These are phyloP conservation scores for Paragorgia papillata DNA, from an alignment of 92 coral and sea anemone species.

Conservation along the genomic window DNA sequence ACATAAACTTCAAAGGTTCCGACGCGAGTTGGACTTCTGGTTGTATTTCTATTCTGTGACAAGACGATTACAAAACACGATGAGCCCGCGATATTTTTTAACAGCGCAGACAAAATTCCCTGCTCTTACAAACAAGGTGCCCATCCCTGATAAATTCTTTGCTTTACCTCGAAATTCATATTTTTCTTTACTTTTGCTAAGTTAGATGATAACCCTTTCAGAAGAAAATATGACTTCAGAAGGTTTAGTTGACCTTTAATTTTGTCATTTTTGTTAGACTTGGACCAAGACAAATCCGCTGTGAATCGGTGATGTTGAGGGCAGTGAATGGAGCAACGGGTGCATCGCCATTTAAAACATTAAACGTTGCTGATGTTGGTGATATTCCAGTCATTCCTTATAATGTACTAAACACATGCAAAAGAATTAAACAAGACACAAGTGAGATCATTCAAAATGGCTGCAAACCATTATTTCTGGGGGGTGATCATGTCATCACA, in stretches of 20 bases:
- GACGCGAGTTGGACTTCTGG: too few relatives aligned
- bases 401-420: conserved; percentile 62
- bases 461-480: conserved; percentile 73
- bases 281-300: conserved; percentile 91
- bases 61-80: too few relatives aligned
- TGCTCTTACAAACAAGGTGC: too few relatives aligned
- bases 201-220: too few relatives aligned
- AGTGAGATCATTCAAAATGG: conserved; percentile 67
- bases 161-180: too few relatives aligned
- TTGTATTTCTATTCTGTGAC: too few relatives aligned
- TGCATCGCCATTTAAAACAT: conserved; percentile 84
- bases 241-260: too few relatives aligned
- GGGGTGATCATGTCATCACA: conserved; percentile 85
- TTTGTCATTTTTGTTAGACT: conserved; percentile 47
- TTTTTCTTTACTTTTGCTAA: too few relatives aligned
- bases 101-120: too few relatives aligned
- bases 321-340: conserved; percentile 81
- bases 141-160: background rate
- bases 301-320: conserved; percentile 82
- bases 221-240: too few relatives aligned
- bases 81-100: too few relatives aligned
- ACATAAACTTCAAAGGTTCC: too few relatives aligned
- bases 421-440: conserved; percentile 59
- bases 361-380: conserved; percentile 92
- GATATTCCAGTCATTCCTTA: conserved; percentile 82